Evolutionary conservation across 2,888 invertebrate genomes (phyloP), one percentile per base, ranked within the genome.

Genomic region (Ctena decussata): DNA sequence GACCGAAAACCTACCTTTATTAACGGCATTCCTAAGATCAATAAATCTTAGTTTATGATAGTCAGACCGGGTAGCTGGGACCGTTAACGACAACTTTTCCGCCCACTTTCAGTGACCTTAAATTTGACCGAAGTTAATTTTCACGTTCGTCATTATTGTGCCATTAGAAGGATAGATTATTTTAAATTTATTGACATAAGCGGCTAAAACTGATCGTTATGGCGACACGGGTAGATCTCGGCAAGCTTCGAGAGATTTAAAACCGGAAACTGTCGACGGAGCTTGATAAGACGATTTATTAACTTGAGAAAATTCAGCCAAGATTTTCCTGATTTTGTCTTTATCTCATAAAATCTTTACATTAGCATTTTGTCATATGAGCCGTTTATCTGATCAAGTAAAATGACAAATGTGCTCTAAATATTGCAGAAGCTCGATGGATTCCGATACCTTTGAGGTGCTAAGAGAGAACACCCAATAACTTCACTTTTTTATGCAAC

Each of bases 181-280:
- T 79, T 53, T 71, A 30, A 37, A 77, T 87, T 82, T 79, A 87
- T 82, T 76, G 77, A 71, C 65, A 73, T 80, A 87, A 79, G 69
- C 84, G 69, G 76, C 69, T 65, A 80, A 72, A 84, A 72, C 82
- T 77, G 81, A 82, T 49, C 72, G 74, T 74, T 72, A 41, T 84
- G 84, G 82, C 81, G 86, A 84, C 82, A 84, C 70, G 75, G 53
- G 44, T 77, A 57, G 53, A 69, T 72, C 70, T 65, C 57, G 77
- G 77, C 69, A 77, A 77, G 57, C 60, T 72, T 73, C 41, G 53
- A 78, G 44, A 65, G 77, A 80, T 82, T 82, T 81, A 71, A 49
- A 37, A 87, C 86, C 86, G 86, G 86, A 87, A 87, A 81, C 80
- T 77, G 86, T 87, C 86, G 82, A 77, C 53, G 80, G 79, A 82